Base-by-base conservation (phyloP, 1,140 invertebrate species). In the Dinothrombium tinctorium region DNA sequence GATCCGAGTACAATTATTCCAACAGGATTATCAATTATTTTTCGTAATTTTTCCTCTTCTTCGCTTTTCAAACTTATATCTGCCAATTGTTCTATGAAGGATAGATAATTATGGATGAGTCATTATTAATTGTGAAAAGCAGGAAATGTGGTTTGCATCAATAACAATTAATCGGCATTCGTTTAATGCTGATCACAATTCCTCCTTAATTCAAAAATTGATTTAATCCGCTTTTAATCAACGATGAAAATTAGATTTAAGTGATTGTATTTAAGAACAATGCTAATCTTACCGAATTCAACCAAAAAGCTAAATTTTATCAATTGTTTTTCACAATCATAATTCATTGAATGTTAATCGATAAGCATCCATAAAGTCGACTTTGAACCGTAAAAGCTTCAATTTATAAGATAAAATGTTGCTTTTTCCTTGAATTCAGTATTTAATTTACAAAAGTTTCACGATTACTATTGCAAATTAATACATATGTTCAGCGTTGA, bases 21-120 rank as follows among this genome's bases (percentile, higher is more conserved):
- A n/a, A n/a, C 58, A 17, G 56, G 52, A 33, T 53, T 49, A 11
- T 57, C 53, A n/a, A 59, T 54, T n/a, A 56, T 51, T 24, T 54
- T 53, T 14, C 54, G 48, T n/a, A 66, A 58, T 38, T 56, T 53
- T 35, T 54, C 46, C 23, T 64, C 54, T 42, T 59, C 60, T 42
- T 51, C 50, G 9, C 37, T 23, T 43, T 46, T 43, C 20, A 63
- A 36, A 42, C 58, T 55, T n/a, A 58, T 56, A 31, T 47, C 49
- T 17, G 53, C 37, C 23, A 61, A 40, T 45, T 60, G 58, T 41
- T 51, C 60, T 61, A 46, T 32, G 54, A 50, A 49, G 49, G 32
- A 46, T 49, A 43, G 33, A 17, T 22, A 9, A 26, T 19, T 35
- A 33, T 25, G 6, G 37, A 24, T 35, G 35, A 37, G 38, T 19